Conservation (phyloP, 2,113 vertebrate species). For the Erpornis zantholeuca region DNA sequence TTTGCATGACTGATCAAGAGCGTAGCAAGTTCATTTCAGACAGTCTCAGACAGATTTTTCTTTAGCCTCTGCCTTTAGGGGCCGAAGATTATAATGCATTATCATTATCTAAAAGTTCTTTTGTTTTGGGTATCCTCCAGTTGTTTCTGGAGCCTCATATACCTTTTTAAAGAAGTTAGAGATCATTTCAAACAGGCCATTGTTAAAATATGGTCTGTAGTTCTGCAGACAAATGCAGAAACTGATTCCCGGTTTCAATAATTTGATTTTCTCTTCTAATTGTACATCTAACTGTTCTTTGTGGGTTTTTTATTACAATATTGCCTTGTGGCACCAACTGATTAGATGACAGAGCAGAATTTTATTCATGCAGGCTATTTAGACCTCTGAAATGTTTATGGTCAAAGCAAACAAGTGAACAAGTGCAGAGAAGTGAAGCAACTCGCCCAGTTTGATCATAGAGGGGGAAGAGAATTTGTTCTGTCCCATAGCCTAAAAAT, state of each 20-base stretch:
- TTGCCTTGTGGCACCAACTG: neutral
- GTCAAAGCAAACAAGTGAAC: neutral
- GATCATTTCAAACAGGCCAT: neutral
- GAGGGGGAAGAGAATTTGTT: neutral
- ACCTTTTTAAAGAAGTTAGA: neutral
- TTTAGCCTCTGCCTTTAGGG: slow-evolving; percentile 79
- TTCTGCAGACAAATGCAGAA: neutral
- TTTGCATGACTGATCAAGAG: slow-evolving; percentile 86
- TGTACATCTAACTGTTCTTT: neutral
- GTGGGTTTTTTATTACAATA: neutral
- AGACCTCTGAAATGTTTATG: neutral
- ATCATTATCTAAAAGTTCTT: slow-evolving; percentile 66
- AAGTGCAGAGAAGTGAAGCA: neutral
- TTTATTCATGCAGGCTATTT: neutral
- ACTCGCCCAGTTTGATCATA: neutral
- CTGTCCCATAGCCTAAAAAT: neutral
- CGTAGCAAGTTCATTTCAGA: slow-evolving; percentile 77
- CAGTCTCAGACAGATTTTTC: slow-evolving; percentile 80
- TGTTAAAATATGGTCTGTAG: neutral
- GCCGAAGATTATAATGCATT: slow-evolving; percentile 76
- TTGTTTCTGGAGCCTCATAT: slow-evolving; percentile 33
- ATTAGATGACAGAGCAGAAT: neutral
- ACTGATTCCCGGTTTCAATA: neutral
- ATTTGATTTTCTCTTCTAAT: neutral
- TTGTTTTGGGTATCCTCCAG: slow-evolving; percentile 41